Evolutionary conservation across 2,113 vertebrate species (phyloP).

Genomic region (Tragelaphus strepsiceros): DNA sequence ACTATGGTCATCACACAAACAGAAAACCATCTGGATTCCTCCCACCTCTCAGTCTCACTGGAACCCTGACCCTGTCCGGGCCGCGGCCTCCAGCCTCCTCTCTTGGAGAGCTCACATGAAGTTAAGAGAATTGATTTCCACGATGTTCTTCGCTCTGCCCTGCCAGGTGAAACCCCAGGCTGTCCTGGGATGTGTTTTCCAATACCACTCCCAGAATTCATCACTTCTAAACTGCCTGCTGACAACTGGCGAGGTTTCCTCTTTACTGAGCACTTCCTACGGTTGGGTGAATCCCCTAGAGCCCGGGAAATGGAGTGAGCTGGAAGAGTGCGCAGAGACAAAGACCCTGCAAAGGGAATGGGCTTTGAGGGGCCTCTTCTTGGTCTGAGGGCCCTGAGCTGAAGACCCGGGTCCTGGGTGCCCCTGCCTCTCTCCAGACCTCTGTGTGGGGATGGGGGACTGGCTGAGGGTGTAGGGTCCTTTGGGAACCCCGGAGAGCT

Average conservation of each 20-base stretch:
- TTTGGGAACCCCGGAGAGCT: background rate
- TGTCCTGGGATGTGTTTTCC: background rate
- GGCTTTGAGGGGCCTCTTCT: background rate
- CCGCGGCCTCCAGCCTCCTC: background rate
- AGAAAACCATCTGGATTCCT: fast-evolving
- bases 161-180: background rate
- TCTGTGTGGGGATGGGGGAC: background rate
- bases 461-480: fast-evolving
- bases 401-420: background rate
- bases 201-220: background rate
- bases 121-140: background rate
- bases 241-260: background rate
- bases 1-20: fast-evolving
- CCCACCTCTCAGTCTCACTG: background rate
- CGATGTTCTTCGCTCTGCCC: fast-evolving
- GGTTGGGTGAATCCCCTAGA: background rate
- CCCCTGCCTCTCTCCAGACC: too few species aligned
- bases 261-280: background rate
- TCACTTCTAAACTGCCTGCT: constrained; percentile 6
- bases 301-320: background rate
- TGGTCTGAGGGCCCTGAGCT: background rate
- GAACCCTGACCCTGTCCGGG: fast-evolving
- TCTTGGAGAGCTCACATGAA: background rate
- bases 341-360: background rate
- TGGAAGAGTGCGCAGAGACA: background rate